These are phyloP conservation scores for Drosophila macrospina DNA, from an alignment of 2,888 invertebrate genomes.

Conservation along the genomic window DNA sequence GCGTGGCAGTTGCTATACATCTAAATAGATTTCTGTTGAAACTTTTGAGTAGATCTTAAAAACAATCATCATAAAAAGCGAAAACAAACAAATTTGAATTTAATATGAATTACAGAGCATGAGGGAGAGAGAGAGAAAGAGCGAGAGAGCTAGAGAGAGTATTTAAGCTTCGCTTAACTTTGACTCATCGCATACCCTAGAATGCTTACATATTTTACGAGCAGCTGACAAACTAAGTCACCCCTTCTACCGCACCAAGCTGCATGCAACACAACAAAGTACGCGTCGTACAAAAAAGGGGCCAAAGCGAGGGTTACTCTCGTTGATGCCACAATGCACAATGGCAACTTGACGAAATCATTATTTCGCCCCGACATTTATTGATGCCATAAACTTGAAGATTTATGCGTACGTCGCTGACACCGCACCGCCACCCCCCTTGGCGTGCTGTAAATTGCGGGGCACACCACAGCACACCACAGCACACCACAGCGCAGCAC, in stretches of 20 bases:
- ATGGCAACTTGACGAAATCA: slow-evolving; percentile 81
- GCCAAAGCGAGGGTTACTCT: slow-evolving; percentile 34
- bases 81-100: slow-evolving; percentile 6
- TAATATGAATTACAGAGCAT: background rate
- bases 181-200: background rate
- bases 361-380: slow-evolving; percentile 85
- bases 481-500: slow-evolving; percentile 20
- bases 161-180: background rate
- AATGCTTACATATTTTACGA: slow-evolving; percentile 3
- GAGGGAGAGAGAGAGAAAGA: slow-evolving; percentile 2
- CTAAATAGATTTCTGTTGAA: slow-evolving; percentile 2
- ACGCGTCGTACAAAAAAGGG: slow-evolving; percentile 6
- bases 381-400: slow-evolving; percentile 85
- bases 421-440: slow-evolving; percentile 31
- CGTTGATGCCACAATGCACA: slow-evolving; percentile 54
- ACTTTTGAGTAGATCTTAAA: slow-evolving; percentile 5
- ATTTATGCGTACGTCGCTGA: slow-evolving; percentile 80
- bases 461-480: slow-evolving; percentile 21
- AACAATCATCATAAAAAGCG: slow-evolving; percentile 7
- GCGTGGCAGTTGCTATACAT: slow-evolving; percentile 16
- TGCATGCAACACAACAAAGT: slow-evolving; percentile 39
- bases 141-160: slow-evolving; percentile 6
- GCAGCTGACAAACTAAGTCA: slow-evolving; percentile 8
- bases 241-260: slow-evolving; percentile 9
- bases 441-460: slow-evolving; percentile 50